Conservation (phyloP, 2,888 invertebrate genomes). For the Pheosia gnoma region DNA sequence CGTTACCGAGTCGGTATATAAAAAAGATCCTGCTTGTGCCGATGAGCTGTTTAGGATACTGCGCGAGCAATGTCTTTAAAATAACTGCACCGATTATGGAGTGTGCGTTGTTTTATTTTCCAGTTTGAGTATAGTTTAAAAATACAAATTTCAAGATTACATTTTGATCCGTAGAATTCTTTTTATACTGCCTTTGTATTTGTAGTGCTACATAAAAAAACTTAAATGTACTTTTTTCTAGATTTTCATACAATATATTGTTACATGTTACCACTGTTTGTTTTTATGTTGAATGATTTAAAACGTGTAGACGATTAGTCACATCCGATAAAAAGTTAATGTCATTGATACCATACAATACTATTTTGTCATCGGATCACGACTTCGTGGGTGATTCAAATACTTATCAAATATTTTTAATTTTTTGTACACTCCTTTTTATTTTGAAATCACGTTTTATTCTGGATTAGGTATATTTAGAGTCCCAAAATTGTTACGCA, state of each 20-base stretch:
- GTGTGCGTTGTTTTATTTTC: slow-evolving; percentile 21
- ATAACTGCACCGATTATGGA: slow-evolving; percentile 28
- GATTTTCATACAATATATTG: slow-evolving; percentile 19
- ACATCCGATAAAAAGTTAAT: not conserved
- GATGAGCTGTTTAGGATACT: slow-evolving; percentile 13
- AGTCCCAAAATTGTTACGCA: not conserved
- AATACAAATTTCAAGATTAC: slow-evolving; percentile 29
- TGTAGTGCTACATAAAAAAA: slow-evolving; percentile 23
- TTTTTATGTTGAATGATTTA: not conserved
- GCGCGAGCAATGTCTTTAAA: slow-evolving; percentile 3
- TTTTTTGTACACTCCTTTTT: not conserved
- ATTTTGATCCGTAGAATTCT: slow-evolving; percentile 14
- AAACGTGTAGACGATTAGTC: slow-evolving; percentile 1
- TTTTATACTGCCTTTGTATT: slow-evolving; percentile 35
- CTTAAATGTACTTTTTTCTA: slow-evolving; percentile 14
- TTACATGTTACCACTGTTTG: not conserved
- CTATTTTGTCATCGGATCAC: not conserved
- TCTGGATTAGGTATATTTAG: not conserved
- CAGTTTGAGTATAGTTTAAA: slow-evolving; percentile 19
- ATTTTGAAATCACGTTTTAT: not conserved
- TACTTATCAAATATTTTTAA: not conserved
- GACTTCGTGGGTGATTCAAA: not conserved
- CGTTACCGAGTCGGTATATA: too few species aligned
- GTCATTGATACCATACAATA: not conserved
- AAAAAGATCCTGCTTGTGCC: not conserved